Evolutionary conservation across 2,888 invertebrate genomes (phyloP), one percentile per base, ranked within the genome.

Genomic region (Calephelis perditalis): DNA sequence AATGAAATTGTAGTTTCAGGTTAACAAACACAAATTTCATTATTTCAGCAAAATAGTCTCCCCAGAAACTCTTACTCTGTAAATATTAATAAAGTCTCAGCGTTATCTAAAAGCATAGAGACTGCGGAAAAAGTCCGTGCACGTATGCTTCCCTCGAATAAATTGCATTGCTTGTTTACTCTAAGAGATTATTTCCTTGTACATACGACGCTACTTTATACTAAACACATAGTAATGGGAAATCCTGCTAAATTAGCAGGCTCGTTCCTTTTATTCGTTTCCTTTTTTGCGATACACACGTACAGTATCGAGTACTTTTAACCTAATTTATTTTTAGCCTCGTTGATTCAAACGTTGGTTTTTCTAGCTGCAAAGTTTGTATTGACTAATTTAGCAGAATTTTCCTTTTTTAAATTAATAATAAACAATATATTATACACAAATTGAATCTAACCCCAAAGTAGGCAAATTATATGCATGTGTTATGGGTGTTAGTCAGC

Each of bases 171-270:
- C 74, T 77, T 83, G 79, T 86, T 86, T 85, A 78, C 78, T 79
- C 71, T 75, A 73, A 79, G 75, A 84, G 84, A 86, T 86, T 85
- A 86, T 84, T 84, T 84, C 76, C 83, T 79, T 78, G 79, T 71
- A 73, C 80, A 82, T 79, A 82, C 79, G 74, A 75, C 75, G 80
- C 82, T 77, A 70, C 77, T 73, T 80, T 78, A 78, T 79, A 69
- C 71, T 66, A 63, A 68, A 67, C 72, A 75, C 76, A 76, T 72
- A 74, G 73, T 77, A 75, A 76, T 78, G 73, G 74, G 75, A 74
- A 72, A 78, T 75, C 77, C 67, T 40, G 70, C 65, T 73, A 78
- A 82, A 84, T 83, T 82, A 77, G 78, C 76, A 49, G 10, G 49
- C 8, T 49, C 10, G 26, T 26, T 49, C 49, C 10, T 9, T 49